These are phyloP conservation scores for Acrocephalus kingi DNA, from an alignment of 2,113 vertebrate species.

Conservation along the genomic window DNA sequence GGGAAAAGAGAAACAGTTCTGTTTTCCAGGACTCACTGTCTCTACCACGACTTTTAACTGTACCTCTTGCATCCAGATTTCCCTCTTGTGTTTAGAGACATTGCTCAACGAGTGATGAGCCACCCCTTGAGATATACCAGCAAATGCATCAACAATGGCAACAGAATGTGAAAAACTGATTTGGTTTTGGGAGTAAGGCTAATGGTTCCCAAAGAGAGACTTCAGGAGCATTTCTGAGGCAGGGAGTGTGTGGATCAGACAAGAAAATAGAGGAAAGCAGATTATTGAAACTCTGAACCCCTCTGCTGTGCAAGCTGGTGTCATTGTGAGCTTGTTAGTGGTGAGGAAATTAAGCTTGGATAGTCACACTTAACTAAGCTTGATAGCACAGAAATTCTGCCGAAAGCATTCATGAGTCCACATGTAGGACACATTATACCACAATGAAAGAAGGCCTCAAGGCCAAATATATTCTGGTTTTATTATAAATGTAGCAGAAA, in stretches of 20 bases:
- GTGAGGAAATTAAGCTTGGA: not conserved
- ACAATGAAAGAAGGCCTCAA: not conserved
- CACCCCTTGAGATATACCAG: not conserved
- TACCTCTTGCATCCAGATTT: conserved; percentile 26
- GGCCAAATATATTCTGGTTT: not conserved
- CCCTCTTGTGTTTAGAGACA: conserved; percentile 38
- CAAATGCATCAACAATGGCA: conserved; percentile 21
- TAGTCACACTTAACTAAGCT: not conserved
- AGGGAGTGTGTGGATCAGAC: not conserved
- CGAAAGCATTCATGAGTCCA: not conserved
- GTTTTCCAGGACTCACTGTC: conserved; percentile 33
- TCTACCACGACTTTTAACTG: conserved; percentile 15
- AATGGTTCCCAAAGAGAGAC: conserved; percentile 4
- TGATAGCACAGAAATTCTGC: not conserved
- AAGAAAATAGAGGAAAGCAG: not conserved
- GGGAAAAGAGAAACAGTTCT: conserved; percentile 40
- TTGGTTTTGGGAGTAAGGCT: not conserved
- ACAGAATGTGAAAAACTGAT: not conserved
- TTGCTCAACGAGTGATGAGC: not conserved
- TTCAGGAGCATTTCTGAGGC: not conserved
- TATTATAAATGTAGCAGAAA: not conserved
- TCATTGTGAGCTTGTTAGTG: not conserved
- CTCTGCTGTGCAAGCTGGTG: not conserved
- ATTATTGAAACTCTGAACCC: not conserved
- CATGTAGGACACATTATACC: not conserved